Evolutionary conservation across 2,888 invertebrate species (phyloP), one percentile per base, ranked within the genome.

Genomic region (Brenthis hecate): DNA sequence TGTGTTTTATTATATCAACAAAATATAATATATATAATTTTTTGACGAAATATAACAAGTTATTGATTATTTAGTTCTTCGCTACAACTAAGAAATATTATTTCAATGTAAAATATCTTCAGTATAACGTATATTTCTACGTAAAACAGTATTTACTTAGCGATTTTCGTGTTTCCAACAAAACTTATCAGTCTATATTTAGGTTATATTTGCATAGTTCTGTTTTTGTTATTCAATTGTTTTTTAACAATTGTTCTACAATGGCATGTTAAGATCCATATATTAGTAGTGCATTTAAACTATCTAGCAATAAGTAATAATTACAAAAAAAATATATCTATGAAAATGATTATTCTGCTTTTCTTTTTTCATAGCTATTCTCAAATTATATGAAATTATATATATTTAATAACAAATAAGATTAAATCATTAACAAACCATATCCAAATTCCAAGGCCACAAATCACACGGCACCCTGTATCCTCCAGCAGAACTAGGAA

Each of bases 401-500:
- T 5, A 50, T 16, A 19, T 50, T 14, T 23, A 56, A 16, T 61
- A 51, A 65, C 43, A 56, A 50, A 57, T 16, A 6, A 14, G 32
- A 56, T 56, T 28, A 51, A 67, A 19, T 36, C 51, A 70, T 70
- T 63, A 58, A 65, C 32, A 66, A 66, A 58, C 69, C 68, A 71
- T 69, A 73, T 69, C 57, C 56, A 65, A 64, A 62, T 23, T 54
- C 65, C 75, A 72, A 71, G 71, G 70, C 82, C 81, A 75, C 77
- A 74, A 75, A 73, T 75, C 75, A 76, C 72, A 55, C 66, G 23
- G 62, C 85, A 83, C 75, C 86, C 87, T 86, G 84, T 91, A 84
- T 65, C 73, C 70, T 48, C 68, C 75, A 78, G 75, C 85, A 86
- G 89, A 92, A 92, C 92, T 92, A 92, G 92, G 92, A 92, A 92